Base-by-base conservation (phyloP, 2,888 invertebrate genomes). In the Urechis unicinctus region DNA sequence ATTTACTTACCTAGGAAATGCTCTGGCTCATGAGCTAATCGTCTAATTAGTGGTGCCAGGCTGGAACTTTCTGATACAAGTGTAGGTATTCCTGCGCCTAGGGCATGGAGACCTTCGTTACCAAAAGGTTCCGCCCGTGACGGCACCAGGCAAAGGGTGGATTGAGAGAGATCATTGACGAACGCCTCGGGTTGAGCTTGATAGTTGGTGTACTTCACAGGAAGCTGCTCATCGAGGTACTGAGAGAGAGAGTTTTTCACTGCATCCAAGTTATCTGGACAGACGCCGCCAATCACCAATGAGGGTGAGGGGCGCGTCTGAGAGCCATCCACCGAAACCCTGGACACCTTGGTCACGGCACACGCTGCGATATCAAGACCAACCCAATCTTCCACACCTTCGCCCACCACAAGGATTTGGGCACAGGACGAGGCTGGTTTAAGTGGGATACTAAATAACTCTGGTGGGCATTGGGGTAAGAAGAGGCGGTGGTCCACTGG, bases 61-160 rank as follows among this genome's bases (percentile, higher is more conserved):
- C 43, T 45, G 21, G 57, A 62, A 25, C 58, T 55, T 24, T 59
- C 61, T 2, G 65, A 42, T 2, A 65, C 48, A 17, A 65, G 56
- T 22, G 59, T 57, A 0, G 65, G 65, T 28, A 65, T 53, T 1
- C 65, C 65, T 1, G 63, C 57, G 49, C 63, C 57, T 43, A 65
- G 48, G 17, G 60, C 49, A 22, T 43, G 53, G 21, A 64, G 53
- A 1, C 60, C 62, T 17, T 50, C 30, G 47, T 51, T 43, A 2
- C 65, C 65, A 28, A 50, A 59, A 9, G 60, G 57, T 50, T 65
- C 65, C 13, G 57, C 55, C 17, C 65, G 36, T 5, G 53, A 30
- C 1, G 63, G 58, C 29, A 62, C 52, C 13, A 62, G n/a, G 28
- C 59, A 59, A 41, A 62, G 42, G n/a, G 42, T 26, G 42, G 50